Conservation (phyloP, 2,888 invertebrate genomes). For the Morpho achilles region DNA sequence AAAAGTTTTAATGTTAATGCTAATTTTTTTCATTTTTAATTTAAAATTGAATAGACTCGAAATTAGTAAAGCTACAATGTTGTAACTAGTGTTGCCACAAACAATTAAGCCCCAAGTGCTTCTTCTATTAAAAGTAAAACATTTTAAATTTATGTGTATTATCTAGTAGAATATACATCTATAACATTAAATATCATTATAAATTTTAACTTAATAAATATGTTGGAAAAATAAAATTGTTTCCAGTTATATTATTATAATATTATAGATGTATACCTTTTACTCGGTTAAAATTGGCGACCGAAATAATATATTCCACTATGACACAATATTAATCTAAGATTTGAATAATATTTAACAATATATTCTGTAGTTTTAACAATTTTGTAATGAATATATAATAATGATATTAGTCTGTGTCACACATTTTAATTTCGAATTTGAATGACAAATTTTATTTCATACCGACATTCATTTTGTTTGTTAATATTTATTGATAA, state of each 20-base stretch:
- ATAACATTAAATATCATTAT: not conserved
- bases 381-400: slow-evolving; percentile 27
- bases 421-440: not conserved
- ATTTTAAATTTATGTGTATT: slow-evolving; percentile 4
- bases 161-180: slow-evolving; percentile 3
- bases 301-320: not conserved
- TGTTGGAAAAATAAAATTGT: not conserved
- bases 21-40: too few relatives aligned
- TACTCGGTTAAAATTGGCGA: not conserved
- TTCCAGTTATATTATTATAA: not conserved
- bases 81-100: slow-evolving; percentile 18
- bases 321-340: slow-evolving; percentile 1
- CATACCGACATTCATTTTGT: too few relatives aligned
- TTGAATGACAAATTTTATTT: too few relatives aligned
- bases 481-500: slow-evolving; percentile 15
- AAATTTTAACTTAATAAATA: not conserved
- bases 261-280: slow-evolving; percentile 10
- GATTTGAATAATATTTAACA: slow-evolving; percentile 13
- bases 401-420: not conserved
- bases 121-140: slow-evolving; percentile 16
- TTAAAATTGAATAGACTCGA: too few relatives aligned
- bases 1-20: too few relatives aligned
- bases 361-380: slow-evolving; percentile 11
- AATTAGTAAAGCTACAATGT: too few relatives aligned
- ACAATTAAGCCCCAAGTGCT: slow-evolving; percentile 39